Evolutionary conservation across 2,113 vertebrate genomes (phyloP), one percentile per base, ranked within the genome.

Genomic region (Himantopus leucocephalus): DNA sequence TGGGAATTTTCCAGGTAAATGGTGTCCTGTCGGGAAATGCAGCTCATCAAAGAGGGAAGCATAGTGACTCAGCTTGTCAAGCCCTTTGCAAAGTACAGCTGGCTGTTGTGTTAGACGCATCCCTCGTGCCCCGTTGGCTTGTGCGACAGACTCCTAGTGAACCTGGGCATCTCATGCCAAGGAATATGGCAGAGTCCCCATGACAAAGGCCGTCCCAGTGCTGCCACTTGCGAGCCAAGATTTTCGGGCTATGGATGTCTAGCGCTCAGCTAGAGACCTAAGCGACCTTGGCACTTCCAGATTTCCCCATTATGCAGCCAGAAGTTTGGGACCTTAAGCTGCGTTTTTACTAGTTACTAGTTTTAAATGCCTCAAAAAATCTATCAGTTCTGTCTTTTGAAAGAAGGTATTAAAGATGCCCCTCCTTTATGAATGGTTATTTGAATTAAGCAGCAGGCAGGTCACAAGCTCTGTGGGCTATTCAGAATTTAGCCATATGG

Each of bases 111-210:
- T 52, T 78, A 43, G 56, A n/a, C 35, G 8, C 30, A 39, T 60
- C 35, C 32, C 37, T 72, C 0, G 0, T 75, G 66, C 16, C 15
- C 62, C 2, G 0, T 27, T 6, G 0, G 74, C 39, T 50, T 43
- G 22, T 35, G 43, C 0, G 0, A 56, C 48, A 74, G 53, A 10
- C 43, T 66, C 62, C n/a, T 74, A 13, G 30, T 32, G 70, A 47
- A 13, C 20, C 17, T 4, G 47, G 56, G 58, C 47, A 34, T 23
- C 37, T 32, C 2, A 0, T 35, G 74, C 5, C 39, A 12, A 23
- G 63, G 64, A 62, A 2, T 27, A 27, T 18, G 27, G 35, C 82
- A 48, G 37, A 53, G 55, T 13, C 18, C 10, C 23, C 2, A 1
- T 5, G 56, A 52, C 0, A 1, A 66, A 83, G 43, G 37, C 27